Evolutionary conservation across 2,797 vertebrate species (phyloP), one percentile per base, ranked within the genome.

Genomic region (Myotis pilosus): DNA sequence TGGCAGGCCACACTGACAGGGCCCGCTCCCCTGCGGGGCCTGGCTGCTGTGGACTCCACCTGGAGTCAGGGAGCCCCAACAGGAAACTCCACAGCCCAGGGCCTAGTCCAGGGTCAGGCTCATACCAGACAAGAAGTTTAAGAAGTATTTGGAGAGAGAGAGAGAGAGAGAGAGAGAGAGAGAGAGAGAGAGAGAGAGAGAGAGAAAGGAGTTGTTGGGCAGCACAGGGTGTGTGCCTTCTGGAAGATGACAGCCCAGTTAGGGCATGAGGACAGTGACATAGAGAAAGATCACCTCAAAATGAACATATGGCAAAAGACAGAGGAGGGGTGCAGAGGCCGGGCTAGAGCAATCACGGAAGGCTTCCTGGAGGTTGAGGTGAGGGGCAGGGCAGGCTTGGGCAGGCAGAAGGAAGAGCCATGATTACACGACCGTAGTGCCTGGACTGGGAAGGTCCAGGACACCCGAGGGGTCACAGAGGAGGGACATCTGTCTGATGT

Each of bases 61-160:
- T n/a, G 44, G 28, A 80, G 47, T 36, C 69, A 15, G 60, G 78
- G 23, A 66, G 33, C 1, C 23, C 55, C 20, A 28, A 17, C 33
- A 30, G 38, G 38, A 96, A 85, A 13, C 6, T 10, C 51, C 41
- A 22, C 1, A 41, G 57, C 33, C 49, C 57, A 28, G 57, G 10
- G 38, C n/a, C 28, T 28, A n/a, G 49, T 23, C 41, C 60, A 92
- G 78, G 5, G 22, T 33, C 68, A 62, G n/a, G n/a, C 25, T 75
- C 19, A 81, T 10, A 19, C 28, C 17, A 78, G 20, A 44, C 22
- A 76, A 41, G 71, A 44, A 41, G 7, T 53, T 66, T 36, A 69
- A 86, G 30, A 75, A 91, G 71, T n/a, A 38, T 17, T 19, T 71
- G 23, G 69, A 38, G 69, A 94, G 28, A 66, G 22, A 68, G 38